A percentile compares a stretch with the other conserved stretches of the same genome.
Evolutionary conservation across 2,113 vertebrate species (phyloP).

Genomic region (Crypturellus undulatus): DNA sequence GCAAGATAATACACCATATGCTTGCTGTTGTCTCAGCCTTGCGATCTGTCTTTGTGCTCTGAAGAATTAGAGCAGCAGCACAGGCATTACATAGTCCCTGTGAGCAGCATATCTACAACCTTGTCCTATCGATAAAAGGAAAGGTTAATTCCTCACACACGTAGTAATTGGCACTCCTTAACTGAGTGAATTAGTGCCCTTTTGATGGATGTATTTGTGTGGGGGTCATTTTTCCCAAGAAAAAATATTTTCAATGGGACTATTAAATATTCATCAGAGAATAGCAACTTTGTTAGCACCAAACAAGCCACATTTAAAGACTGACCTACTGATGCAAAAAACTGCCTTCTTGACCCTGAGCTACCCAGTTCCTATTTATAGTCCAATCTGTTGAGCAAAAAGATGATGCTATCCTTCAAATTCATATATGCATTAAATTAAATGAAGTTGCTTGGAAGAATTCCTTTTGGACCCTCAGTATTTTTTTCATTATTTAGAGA

Average conservation of each 20-base stretch:
- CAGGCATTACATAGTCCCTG: neutral
- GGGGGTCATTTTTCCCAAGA: neutral
- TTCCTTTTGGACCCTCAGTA: neutral
- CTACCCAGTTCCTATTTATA: neutral
- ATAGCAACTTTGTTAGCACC: neutral
- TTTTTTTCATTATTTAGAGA: neutral
- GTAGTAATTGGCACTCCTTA: neutral
- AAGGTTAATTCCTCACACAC: neutral
- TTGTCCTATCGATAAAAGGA: neutral
- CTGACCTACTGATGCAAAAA: neutral
- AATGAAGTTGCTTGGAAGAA: neutral
- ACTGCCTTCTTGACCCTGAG: neutral
- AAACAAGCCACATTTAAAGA: neutral
- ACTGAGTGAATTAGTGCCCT: fast-evolving
- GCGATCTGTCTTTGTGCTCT: neutral
- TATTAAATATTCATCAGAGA: neutral
- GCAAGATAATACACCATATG: neutral
- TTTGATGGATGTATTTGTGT: neutral
- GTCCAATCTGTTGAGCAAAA: neutral
- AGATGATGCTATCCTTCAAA: neutral
- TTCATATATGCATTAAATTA: neutral
- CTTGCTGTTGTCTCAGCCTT: neutral
- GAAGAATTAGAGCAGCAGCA: neutral
- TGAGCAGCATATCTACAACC: neutral
- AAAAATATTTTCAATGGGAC: neutral